phyloP scores from a whole-genome alignment of 2,797 vertebrate genomes.

The Champsocephalus esox region DNA sequence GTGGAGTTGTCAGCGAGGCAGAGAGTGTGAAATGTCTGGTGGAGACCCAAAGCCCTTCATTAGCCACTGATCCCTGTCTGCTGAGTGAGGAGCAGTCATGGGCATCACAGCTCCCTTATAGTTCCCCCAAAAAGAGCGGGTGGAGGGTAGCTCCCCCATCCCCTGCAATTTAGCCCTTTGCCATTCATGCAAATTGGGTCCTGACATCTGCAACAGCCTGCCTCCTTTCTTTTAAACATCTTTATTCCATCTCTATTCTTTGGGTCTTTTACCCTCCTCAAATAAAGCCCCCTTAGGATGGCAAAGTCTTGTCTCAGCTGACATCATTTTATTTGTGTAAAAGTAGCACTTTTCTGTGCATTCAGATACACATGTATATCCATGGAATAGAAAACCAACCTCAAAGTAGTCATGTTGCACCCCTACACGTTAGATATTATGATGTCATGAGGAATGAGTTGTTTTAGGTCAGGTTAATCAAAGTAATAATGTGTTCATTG shows the following conservation, averaged over 20 bases:
- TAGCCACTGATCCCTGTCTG: constrained; percentile 87
- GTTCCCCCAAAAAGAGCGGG: constrained; percentile 65
- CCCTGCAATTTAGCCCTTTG: constrained; percentile 85
- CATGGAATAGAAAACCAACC: constrained; percentile 3
- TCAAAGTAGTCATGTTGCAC: constrained; percentile 52
- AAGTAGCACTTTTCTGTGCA: constrained; percentile 23
- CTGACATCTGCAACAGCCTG: constrained; percentile 84
- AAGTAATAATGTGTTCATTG: constrained; percentile 73
- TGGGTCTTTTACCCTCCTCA: constrained; percentile 46
- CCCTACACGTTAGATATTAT: constrained; percentile 68
- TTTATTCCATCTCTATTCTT: constrained; percentile 80
- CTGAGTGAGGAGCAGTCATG: constrained; percentile 81
- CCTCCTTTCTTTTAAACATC: constrained; percentile 80
- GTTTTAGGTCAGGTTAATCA: constrained; percentile 76
- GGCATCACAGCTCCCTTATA: constrained; percentile 79
- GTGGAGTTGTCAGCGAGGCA: constrained; percentile 85
- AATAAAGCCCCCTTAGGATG: constrained; percentile 62
- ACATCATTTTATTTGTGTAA: constrained; percentile 44
- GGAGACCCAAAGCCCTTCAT: constrained; percentile 81
- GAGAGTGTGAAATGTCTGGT: constrained; percentile 85
- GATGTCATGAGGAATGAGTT: constrained; percentile 81
- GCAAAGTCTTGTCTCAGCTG: constrained; percentile 39
- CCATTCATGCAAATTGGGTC: constrained; percentile 86
- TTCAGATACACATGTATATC: neutral
- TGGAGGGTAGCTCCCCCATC: constrained; percentile 75